phyloP scores from a whole-genome alignment of 2,888 invertebrate species.

The Neria commutata region DNA sequence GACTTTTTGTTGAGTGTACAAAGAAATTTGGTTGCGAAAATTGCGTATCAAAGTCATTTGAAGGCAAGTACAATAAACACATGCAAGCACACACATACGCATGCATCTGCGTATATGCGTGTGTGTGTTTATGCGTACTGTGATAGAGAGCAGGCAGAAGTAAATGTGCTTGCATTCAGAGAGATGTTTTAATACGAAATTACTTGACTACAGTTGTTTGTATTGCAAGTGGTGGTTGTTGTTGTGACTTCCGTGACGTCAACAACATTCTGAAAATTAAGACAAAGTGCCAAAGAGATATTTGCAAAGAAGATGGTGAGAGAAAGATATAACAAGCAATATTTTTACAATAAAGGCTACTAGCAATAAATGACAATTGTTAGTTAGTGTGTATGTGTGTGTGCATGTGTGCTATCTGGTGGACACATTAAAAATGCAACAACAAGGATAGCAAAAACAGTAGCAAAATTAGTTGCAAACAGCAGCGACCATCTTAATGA shows the following conservation, averaged over 20 bases:
- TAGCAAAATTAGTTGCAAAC: no score
- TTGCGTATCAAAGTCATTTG: constrained; percentile 50
- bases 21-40: constrained; percentile 4
- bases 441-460: neutral
- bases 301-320: neutral
- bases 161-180: constrained; percentile 46
- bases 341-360: no score
- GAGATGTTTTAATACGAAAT: constrained; percentile 55
- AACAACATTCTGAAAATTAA: constrained; percentile 32
- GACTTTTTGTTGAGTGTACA: neutral
- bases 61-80: constrained; percentile 13
- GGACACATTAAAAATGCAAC: neutral
- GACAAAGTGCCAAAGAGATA: constrained; percentile 36
- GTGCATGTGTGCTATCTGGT: neutral
- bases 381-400: neutral
- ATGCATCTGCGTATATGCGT: no score
- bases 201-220: constrained; percentile 45
- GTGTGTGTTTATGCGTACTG: neutral
- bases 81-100: neutral
- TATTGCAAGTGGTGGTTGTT: constrained; percentile 2
- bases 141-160: neutral
- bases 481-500: no score
- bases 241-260: neutral
- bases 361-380: no score
- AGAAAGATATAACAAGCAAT: no score